Evolutionary conservation across 2,113 vertebrate genomes (phyloP).

Genomic region (Oncorhynchus kisutch): DNA sequence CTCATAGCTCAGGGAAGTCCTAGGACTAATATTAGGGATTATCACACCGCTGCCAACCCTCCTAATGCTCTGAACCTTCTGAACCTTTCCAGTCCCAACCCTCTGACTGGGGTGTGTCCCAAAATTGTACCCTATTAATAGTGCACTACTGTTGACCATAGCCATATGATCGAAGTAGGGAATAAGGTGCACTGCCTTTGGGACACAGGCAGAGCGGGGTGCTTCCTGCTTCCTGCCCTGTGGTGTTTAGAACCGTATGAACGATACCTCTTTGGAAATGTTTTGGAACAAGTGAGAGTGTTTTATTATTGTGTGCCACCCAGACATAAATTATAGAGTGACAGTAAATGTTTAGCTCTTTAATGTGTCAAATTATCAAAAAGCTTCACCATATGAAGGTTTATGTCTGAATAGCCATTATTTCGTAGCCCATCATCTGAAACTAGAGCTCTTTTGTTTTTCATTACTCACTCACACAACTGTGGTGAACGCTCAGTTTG

Average conservation of each 20-base stretch:
- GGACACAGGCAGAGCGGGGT: conserved; percentile 35
- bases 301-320: neutral
- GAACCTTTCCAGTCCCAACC: no score
- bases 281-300: no score
- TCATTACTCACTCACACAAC: conserved; percentile 11
- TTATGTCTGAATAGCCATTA: no score
- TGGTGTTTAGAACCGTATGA: conserved; percentile 4
- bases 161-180: no score
- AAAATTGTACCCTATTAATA: no score
- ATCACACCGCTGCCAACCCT: conserved; percentile 30
- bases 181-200: no score
- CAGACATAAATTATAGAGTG: neutral
- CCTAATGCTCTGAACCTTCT: conserved; percentile 17
- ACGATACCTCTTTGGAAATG: neutral
- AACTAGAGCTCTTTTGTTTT: neutral
- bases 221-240: conserved; percentile 36
- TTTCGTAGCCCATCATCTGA: conserved; percentile 4
- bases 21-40: conserved; percentile 24
- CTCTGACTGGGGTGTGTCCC: no score
- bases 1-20: conserved; percentile 24
- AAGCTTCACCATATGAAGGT: no score
- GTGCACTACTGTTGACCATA: no score
- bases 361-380: neutral
- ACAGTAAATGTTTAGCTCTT: neutral
- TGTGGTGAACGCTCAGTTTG: conserved; percentile 22